Base-by-base conservation (phyloP, 2,888 invertebrate genomes). In the Phyllotreta striolata region DNA sequence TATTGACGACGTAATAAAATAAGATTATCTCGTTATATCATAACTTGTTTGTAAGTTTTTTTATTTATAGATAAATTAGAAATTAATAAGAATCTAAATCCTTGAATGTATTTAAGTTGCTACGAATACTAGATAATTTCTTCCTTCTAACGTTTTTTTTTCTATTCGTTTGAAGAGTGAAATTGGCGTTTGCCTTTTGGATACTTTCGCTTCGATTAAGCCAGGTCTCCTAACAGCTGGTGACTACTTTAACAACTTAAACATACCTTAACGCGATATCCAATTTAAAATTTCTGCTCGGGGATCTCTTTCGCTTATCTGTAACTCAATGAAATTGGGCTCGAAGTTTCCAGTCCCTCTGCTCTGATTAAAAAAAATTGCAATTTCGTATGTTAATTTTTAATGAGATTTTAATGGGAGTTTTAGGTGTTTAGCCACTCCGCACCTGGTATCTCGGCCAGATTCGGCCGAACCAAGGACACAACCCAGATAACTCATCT, bases 401-500 rank as follows among this genome's bases (percentile, higher is more conserved):
- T 74, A 72, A 73, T 71, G 72, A 47, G 66, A 64, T 68, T 71
- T 70, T 73, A 74, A 74, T 73, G 73, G 73, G 24, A 47, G 66
- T 64, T 69, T 70, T 39, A 62, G 65, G 66, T 61, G 64, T 57
- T 64, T 59, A 65, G 67, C 64, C 51, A 66, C 39, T 66, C 66
- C 66, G 56, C 69, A 69, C 69, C 69, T 69, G 69, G 59, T 61
- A 44, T 54, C 49, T 62, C 49, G 51, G 55, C 55, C 57, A 58
- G 47, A 47, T 47, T 13, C 51, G 37, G 39, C 24, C 62, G 34
- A 58, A 43, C 62, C 69, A 69, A 67, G 69, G 69, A 60, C 69
- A 59, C 52, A 40, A 47, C 56, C 55, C 37, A 74, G 74, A 78
- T 77, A 78, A 78, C 71, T 78, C 77, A 76, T 73, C 74, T 63